Evolutionary conservation across 2,888 invertebrate species (phyloP), one percentile per base, ranked within the genome.

Genomic region (Suillia variegata): DNA sequence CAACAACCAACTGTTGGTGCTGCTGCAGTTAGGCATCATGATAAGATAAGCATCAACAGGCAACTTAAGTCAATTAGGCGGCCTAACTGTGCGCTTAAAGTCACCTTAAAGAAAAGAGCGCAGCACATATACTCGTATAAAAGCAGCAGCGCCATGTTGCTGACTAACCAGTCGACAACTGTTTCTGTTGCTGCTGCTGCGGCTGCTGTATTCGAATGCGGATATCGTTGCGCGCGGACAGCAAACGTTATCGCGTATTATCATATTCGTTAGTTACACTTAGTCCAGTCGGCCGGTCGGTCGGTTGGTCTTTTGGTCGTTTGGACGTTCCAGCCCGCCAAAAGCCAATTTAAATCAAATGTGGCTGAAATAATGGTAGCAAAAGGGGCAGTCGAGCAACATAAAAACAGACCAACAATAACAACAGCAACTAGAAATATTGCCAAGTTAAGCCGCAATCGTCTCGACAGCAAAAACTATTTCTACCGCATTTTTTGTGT

Each of bases 401-500:
- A 26, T 10, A 5, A 26, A 26, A 24, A 24, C 54, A 54, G 24
- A 17, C 20, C n/a, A 49, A 13, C 49, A 21, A 49, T 12, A 20
- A 26, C 26, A 26, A 26, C 26, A 26, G 10, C 26, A 26, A 26
- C 26, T 13, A n/a, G 10, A 38, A 38, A 38, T 38, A n/a, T 13
- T 38, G 38, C 38, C 15, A 10, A 38, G 38, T 38, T 26, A 26
- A 10, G 26, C 26, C 10, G 26, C 26, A 6, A n/a, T n/a, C n/a
- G 26, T 10, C 5, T 5, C 26, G 10, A n/a, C 38, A 38, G 38
- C n/a, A 38, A 38, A 38, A 38, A 38, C 6, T 38, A n/a, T 38
- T 45, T 18, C 17, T 45, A 20, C 45, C 45, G 45, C 45, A 45
- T 45, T 45, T 45, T n/a, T 45, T 38, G 10, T 38, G 38, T 38